These are phyloP conservation scores for Amorpha juglandis DNA, from an alignment of 2,888 invertebrate species.

Conservation along the genomic window DNA sequence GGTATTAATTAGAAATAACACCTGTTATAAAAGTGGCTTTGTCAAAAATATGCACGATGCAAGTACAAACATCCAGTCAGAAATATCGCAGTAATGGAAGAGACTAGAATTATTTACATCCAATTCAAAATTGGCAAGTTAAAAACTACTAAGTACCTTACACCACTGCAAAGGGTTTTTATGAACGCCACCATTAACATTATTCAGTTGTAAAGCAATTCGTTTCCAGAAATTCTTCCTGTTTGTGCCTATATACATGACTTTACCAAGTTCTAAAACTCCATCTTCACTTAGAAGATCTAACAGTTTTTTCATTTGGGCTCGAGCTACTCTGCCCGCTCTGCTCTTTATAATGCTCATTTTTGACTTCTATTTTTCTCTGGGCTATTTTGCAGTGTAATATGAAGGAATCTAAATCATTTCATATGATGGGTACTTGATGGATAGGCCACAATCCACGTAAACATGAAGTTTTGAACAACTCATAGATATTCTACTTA, in stretches of 20 bases:
- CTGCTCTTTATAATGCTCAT: not conserved
- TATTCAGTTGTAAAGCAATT: conserved; percentile 50
- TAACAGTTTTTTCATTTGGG: conserved; percentile 53
- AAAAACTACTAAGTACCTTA: conserved; percentile 43
- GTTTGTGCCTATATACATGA: conserved; percentile 49
- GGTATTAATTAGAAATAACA: too few relatives aligned
- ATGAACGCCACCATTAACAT: conserved; percentile 50
- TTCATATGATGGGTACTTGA: too few relatives aligned
- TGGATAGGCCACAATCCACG: too few relatives aligned
- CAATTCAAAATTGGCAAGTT: not conserved
- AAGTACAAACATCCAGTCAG: too few relatives aligned
- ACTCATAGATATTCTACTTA: too few relatives aligned
- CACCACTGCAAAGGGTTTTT: conserved; percentile 59
- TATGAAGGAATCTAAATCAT: too few relatives aligned
- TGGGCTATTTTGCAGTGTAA: too few relatives aligned
- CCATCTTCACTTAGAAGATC: conserved; percentile 53
- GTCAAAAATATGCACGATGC: too few relatives aligned
- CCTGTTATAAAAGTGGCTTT: too few relatives aligned
- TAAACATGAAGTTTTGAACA: too few relatives aligned
- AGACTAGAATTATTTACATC: not conserved
- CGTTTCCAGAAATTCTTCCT: conserved; percentile 54
- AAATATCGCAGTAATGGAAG: too few relatives aligned
- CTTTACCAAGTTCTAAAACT: conserved; percentile 48
- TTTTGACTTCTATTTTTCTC: too few relatives aligned
- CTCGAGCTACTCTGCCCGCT: conserved; percentile 42